phyloP scores from a whole-genome alignment of 2,113 vertebrate species.

The Cariama cristata region DNA sequence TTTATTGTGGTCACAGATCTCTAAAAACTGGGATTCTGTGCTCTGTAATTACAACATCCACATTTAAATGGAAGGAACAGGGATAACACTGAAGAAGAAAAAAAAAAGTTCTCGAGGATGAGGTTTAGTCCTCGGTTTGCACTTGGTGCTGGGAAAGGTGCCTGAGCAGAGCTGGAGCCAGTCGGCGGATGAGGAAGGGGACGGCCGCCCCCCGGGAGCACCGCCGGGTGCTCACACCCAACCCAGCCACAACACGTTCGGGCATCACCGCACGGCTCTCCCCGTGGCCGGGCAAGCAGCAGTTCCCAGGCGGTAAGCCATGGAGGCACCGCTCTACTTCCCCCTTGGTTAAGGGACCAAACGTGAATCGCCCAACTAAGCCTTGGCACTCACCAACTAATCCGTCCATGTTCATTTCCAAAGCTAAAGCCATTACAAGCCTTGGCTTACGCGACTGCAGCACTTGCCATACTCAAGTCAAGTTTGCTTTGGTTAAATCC shows the following conservation, averaged over 20 bases:
- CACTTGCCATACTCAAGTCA: not conserved
- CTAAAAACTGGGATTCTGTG: conserved; percentile 49
- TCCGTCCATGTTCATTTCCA: not conserved
- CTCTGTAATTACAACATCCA: conserved; percentile 69
- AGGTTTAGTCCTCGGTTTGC: not conserved
- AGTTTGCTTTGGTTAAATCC: not conserved
- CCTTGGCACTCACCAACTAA: not conserved
- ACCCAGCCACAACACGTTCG: accelerated
- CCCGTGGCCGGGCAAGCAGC: accelerated
- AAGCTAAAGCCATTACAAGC: not conserved
- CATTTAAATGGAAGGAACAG: not conserved
- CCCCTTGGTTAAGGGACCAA: not conserved
- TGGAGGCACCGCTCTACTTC: not conserved
- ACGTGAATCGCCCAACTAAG: not conserved
- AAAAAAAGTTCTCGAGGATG: not conserved
- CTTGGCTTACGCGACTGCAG: not conserved
- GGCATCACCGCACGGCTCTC: not conserved
- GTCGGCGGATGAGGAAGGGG: not conserved
- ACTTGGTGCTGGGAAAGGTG: not conserved
- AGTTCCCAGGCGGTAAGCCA: not conserved
- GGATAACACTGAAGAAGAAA: not conserved
- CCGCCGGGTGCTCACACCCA: accelerated
- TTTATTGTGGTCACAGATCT: conserved; percentile 74
- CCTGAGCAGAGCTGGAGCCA: not conserved
- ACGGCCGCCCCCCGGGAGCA: accelerated